Evolutionary conservation across 64 coral and sea anemone genomes (phyloP), one percentile per base, ranked within the genome.

Genomic region (Anthopleura sola): DNA sequence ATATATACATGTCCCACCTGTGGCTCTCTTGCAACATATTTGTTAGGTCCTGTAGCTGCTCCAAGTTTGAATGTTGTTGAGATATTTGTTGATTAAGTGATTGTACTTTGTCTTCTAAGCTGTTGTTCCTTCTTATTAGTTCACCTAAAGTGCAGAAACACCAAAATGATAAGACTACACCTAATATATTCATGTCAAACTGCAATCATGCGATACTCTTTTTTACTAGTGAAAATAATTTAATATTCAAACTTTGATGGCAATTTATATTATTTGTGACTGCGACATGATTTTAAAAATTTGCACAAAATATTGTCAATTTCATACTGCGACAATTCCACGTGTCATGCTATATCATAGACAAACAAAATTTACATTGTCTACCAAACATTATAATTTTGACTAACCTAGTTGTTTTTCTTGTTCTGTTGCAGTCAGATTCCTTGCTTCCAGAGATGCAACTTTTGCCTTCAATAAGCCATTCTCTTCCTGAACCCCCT

Each of bases 11-110:
- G 11, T 60, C 66, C 86, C 60, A 95, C 97, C 90, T 94, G 81
- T 99, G 97, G 38, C 97, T 99, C 75, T 99, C 97, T 66, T 99
- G 97, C 20, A 99, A 64, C 97, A 99, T 99, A 81, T 87, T 90
- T 37, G 97, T 92, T 33, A 99, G 87, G 55, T 99, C 97, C 62
- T 99, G 93, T 34, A 99, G 76, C 82, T 99, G 93, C 49, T 89
- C 80, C 53, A 95, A 62, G 86, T 99, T 99, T 28, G 57, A 36
- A 87, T 94, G 92, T 86, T 95, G 93, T 75, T 99, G 97, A 60
- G 81, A 37, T 69, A 95, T 71, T 75, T 94, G 97, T 68, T 92
- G 87, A 64, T 86, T 99, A 20, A 99, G 82, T 24, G 81, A 87
- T 60, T 90, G 78, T n/a, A 90, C 90, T 85, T 99, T 85, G 18